Evolutionary conservation across 1,140 invertebrate genomes (phyloP), one percentile per base, ranked within the genome.

Genomic region (Muscidifurax raptorellus): DNA sequence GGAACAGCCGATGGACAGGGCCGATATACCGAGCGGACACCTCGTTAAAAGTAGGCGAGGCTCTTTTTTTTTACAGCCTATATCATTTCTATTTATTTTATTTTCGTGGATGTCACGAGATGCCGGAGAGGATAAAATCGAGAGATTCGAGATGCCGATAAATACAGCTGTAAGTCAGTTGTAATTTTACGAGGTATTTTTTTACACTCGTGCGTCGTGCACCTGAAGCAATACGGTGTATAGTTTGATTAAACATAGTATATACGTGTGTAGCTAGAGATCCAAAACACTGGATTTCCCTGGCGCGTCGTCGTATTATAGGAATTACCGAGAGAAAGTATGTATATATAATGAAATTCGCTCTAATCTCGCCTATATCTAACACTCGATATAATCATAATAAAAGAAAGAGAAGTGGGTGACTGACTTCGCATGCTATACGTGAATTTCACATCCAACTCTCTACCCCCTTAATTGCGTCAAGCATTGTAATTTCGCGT

Each of bases 41-140:
- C 69, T 82, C 69, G 47, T 82, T 82, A 74, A 82, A 82, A 72
- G 69, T 82, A 82, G 80, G 47, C 71, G 47, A 82, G 71, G 27
- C 67, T 47, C 0, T 12, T 1, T 52, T n/a, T n/a, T n/a, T n/a
- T n/a, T n/a, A n/a, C n/a, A n/a, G n/a, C n/a, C n/a, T n/a, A n/a
- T n/a, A 47, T 15, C 44, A 2, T 59, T 25, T 13, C 27, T 77
- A 64, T 77, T 22, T 7, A 22, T 18, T 59, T 59, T 59, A n/a
- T 59, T 59, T 59, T 59, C 52, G 22, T 59, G 18, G 6, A 64
- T 44, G 64, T 69, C 78, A n/a, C 52, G 22, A 80, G 64, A 80
- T 71, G 36, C 12, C 64, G 64, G 44, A 32, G 36, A 36, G 59
- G 77, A 80, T 69, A 80, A 80, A 47, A 71, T 71, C 25, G 28